Conservation (phyloP, 2,113 vertebrate genomes). For the Panthera uncia region DNA sequence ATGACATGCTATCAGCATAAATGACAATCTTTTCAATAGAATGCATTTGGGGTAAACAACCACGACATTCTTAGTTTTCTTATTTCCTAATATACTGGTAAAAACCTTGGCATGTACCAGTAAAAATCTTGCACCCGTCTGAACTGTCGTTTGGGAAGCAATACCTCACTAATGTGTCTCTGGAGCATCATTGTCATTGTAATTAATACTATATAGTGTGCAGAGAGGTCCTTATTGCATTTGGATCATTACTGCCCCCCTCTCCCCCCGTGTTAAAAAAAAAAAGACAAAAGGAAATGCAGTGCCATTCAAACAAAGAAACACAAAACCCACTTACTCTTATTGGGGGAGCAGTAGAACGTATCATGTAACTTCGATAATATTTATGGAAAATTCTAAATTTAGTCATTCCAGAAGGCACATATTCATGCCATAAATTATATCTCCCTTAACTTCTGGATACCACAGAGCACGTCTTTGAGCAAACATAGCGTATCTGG, state of each 20-base stretch:
- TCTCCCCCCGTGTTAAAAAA: neutral
- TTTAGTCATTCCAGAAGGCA: neutral
- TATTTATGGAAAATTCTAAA: conserved; percentile 20
- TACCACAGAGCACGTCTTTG: neutral
- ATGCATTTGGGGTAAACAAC: neutral
- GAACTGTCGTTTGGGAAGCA: neutral
- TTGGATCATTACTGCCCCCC: neutral
- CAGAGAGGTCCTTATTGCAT: neutral
- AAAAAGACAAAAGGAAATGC: neutral
- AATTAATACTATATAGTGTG: neutral
- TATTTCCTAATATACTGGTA: neutral
- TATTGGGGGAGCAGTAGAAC: neutral
- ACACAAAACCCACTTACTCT: neutral
- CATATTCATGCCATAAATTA: neutral
- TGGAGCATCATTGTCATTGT: neutral
- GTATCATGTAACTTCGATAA: neutral
- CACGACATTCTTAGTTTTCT: neutral
- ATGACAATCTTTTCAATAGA: neutral
- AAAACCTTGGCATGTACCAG: neutral
- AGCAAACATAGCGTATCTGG: neutral
- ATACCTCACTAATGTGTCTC: neutral
- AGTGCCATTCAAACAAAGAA: neutral
- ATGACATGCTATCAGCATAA: neutral
- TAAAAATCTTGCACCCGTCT: neutral
- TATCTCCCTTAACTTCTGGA: conserved; percentile 3